These are phyloP conservation scores for Philonicus albiceps DNA, from an alignment of 2,888 invertebrate species.

Conservation along the genomic window DNA sequence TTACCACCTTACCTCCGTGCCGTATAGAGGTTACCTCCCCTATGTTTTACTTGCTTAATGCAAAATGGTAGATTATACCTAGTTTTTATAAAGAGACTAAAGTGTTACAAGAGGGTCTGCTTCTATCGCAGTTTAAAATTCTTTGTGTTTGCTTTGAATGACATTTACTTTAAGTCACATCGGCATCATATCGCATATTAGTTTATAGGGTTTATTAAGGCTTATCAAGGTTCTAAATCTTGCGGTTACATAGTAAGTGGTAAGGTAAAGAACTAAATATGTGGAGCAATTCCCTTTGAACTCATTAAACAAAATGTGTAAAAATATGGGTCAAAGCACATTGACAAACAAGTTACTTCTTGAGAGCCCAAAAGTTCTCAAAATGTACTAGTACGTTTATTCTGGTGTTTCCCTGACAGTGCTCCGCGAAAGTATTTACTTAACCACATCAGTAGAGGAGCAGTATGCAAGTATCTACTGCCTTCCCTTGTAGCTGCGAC, in stretches of 20 bases:
- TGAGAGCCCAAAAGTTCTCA: not conserved
- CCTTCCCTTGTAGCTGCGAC: not conserved
- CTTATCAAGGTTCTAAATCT: not conserved
- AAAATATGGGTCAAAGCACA: not conserved
- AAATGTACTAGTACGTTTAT: not conserved
- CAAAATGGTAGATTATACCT: no score
- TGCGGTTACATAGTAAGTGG: not conserved
- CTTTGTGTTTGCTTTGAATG: no score
- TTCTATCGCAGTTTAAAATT: no score
- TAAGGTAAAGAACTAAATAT: not conserved
- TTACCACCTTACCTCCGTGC: no score
- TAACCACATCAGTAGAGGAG: not conserved
- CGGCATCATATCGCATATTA: not conserved
- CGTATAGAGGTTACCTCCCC: no score
- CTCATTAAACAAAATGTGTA: not conserved
- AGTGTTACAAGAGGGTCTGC: no score
- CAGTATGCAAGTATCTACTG: not conserved
- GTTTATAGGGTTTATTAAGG: not conserved
- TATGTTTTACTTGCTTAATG: no score
- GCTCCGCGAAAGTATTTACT: not conserved
- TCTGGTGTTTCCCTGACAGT: not conserved
- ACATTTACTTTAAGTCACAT: not conserved
- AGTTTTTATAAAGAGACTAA: no score
- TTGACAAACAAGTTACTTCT: not conserved
- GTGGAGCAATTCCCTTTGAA: not conserved